These are phyloP conservation scores for Orthonyx spaldingii DNA, from an alignment of 2,113 vertebrate species.

Conservation along the genomic window DNA sequence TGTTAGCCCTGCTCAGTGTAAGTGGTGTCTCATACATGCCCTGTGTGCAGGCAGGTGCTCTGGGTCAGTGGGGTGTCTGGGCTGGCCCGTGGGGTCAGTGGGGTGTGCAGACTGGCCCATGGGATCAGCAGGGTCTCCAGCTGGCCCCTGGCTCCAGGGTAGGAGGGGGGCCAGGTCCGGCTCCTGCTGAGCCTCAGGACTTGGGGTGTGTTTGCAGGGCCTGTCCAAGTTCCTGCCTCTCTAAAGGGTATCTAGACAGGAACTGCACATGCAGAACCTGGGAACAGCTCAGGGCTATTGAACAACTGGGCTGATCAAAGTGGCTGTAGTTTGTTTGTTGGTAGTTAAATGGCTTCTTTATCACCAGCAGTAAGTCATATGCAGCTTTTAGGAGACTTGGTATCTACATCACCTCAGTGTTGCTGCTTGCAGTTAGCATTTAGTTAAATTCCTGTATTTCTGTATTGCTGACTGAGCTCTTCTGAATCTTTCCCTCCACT, in stretches of 20 bases:
- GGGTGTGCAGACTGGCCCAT: not conserved
- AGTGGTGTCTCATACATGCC: not conserved
- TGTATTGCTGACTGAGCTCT: not conserved
- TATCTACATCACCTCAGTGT: not conserved
- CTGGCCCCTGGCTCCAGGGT: not conserved
- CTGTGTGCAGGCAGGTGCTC: not conserved
- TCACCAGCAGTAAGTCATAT: fast-evolving
- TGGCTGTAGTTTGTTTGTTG: not conserved
- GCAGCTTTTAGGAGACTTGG: not conserved
- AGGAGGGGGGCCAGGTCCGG: not conserved
- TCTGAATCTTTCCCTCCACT: not conserved
- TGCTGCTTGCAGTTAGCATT: not conserved
- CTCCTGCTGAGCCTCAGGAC: not conserved
- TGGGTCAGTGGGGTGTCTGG: not conserved
- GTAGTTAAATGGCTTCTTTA: not conserved
- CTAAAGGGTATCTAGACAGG: not conserved
- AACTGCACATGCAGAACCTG: not conserved
- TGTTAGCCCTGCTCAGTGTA: not conserved
- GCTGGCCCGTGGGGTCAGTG: too few species aligned
- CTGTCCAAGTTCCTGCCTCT: not conserved
- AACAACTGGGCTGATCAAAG: fast-evolving
- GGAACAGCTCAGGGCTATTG: not conserved
- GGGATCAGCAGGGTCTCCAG: not conserved
- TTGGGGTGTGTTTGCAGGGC: too few species aligned
- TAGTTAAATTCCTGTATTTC: not conserved